Conservation (phyloP, 2,888 invertebrate species). For the Amphipyra tragopoginis region DNA sequence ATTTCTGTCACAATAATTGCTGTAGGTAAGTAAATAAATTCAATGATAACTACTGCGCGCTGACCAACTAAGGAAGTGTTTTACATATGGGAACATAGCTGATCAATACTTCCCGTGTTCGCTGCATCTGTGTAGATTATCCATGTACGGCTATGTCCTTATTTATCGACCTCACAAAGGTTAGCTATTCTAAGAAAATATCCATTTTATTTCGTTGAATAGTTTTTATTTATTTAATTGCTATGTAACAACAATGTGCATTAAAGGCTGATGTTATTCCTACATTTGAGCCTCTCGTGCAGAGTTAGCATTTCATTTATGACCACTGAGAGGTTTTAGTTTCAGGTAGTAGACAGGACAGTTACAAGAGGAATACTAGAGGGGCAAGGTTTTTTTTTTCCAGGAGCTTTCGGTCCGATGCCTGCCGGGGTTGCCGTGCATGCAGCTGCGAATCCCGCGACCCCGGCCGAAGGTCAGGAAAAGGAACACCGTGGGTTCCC, state of each 20-base stretch:
- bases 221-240: background rate
- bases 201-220: conserved; percentile 4
- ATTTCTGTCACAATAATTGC: background rate
- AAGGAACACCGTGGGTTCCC: no score
- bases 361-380: no score
- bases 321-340: no score
- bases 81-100: conserved; percentile 19
- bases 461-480: no score
- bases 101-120: conserved; percentile 29
- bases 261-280: no score
- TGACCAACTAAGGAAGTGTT: conserved; percentile 20
- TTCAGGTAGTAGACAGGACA: no score
- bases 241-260: background rate
- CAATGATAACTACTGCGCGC: conserved; percentile 21
- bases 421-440: no score
- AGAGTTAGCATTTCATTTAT: no score
- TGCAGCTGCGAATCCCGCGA: no score
- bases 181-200: conserved; percentile 19
- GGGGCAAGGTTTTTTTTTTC: no score
- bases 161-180: conserved; percentile 12
- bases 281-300: no score
- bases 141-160: conserved; percentile 10
- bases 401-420: no score
- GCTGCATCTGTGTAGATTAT: conserved; percentile 10
- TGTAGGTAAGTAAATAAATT: background rate